Evolutionary conservation across 2,113 vertebrate genomes (phyloP).

Genomic region (Urocynchramus pylzowi): DNA sequence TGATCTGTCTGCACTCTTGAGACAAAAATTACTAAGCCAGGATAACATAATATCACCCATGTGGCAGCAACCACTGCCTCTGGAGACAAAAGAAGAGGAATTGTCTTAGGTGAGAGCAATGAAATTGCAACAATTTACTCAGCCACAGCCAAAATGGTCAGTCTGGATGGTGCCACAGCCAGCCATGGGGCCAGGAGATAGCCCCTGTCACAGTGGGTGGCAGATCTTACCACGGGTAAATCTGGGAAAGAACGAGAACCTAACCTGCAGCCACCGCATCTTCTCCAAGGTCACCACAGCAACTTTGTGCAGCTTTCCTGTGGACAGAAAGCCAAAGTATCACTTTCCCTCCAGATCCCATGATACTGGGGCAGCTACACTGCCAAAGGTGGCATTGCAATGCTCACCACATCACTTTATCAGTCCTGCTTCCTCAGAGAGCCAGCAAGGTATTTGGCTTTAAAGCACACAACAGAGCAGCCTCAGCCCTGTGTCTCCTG

Average conservation of each 20-base stretch:
- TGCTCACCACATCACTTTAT: neutral
- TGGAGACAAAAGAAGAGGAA: neutral
- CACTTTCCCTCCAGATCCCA: neutral
- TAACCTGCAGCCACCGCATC: neutral
- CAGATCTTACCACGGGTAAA: neutral
- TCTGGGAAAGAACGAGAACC: neutral
- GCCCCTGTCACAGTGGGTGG: neutral
- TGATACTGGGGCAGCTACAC: neutral
- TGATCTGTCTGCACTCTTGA: neutral
- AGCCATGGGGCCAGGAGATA: neutral
- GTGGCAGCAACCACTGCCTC: accelerated
- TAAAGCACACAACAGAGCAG: neutral
- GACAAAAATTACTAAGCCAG: neutral
- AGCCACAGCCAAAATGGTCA: neutral
- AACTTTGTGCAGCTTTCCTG: neutral
- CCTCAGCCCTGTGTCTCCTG: neutral
- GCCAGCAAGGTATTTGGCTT: neutral
- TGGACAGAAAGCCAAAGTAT: neutral
- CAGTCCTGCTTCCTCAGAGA: neutral
- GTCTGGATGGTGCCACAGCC: neutral
- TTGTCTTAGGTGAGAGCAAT: neutral
- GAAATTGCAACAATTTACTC: neutral
- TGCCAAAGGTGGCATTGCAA: neutral
- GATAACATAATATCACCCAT: neutral
- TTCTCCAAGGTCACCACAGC: neutral